These are phyloP conservation scores for Pilophorus perplexus DNA, from an alignment of 2,888 invertebrate genomes.

Conservation along the genomic window DNA sequence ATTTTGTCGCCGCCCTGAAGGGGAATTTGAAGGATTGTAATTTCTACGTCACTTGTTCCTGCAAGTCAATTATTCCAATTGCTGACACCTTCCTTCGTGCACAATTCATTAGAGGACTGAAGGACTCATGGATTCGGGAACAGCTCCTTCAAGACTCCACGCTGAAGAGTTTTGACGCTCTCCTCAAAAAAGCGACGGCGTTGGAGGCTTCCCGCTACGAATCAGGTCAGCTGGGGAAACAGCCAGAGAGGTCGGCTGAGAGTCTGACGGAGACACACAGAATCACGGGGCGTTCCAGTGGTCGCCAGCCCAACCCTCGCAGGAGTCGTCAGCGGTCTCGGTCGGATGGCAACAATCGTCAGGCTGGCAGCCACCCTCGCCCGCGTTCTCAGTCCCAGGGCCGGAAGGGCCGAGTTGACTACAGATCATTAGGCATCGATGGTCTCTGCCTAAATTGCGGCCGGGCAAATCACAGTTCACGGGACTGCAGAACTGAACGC, in stretches of 20 bases:
- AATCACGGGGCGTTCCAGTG: background rate
- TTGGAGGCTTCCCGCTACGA: constrained; percentile 25
- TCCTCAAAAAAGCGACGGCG: background rate
- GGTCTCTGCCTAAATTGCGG: constrained; percentile 30
- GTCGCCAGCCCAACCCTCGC: background rate
- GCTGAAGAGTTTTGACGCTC: constrained; percentile 16
- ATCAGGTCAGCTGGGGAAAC: background rate
- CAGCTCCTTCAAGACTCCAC: constrained; percentile 24
- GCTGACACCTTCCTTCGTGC: constrained; percentile 29
- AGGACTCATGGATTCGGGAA: constrained; percentile 29
- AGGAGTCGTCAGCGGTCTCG: background rate
- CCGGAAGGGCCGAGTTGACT: background rate
- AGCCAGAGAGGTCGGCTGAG: background rate
- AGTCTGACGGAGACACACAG: background rate
- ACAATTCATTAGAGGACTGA: constrained; percentile 30
- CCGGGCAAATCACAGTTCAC: constrained; percentile 32
- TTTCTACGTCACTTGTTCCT: constrained; percentile 16
- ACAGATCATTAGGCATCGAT: constrained; percentile 30
- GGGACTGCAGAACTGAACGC: constrained; percentile 20
- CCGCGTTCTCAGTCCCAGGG: background rate
- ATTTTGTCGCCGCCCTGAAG: constrained; percentile 35
- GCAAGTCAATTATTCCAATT: constrained; percentile 13
- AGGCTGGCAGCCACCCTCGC: background rate
- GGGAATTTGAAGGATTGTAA: constrained; percentile 25
- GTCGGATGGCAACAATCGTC: background rate